Base-by-base conservation (phyloP, 2,113 vertebrate species). In the Elachura formosa region DNA sequence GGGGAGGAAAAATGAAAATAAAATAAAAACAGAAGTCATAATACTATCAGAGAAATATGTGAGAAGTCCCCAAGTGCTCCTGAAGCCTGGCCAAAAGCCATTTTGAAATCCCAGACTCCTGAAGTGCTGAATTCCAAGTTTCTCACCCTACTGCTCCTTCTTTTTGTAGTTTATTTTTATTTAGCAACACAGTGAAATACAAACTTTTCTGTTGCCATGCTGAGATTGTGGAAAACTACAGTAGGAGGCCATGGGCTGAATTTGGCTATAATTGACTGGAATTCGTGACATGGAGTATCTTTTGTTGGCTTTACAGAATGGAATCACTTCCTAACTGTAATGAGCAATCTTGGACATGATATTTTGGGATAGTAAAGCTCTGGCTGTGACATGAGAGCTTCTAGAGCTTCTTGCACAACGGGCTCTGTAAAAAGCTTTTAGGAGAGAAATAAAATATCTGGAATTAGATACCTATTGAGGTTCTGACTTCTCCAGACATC, bases 301-400 rank as follows among this genome's bases (percentile, higher is more conserved):
- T 93, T 80, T 91, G 84, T 77, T 95, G 90, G 90, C 90, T 84
- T 86, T 56, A 61, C n/a, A 51, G 72, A 71, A 88, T 90, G 85
- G 94, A 96, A 95, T 93, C 76, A 80, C 90, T 96, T 93, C 90
- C 93, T 62, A 63, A 80, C 24, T 43, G 78, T 73, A 91, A 73
- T 62, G 51, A 85, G 75, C 59, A 43, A 51, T 51, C 87, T 58
- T 87, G 71, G 87, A 77, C 59, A 19, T 10, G 71, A 62, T 72
- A 0, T 73, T 83, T 88, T 36, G 93, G 91, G 84, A 51, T 61
- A 49, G 38, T 31, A n/a, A 84, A 94, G 78, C 73, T 24, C 73
- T 87, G 86, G 48, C 89, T 88, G 71, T 48, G 68, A 93, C 58
- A 74, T 26, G 17, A 95, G 81, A 46, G 29, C 43, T 90, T 76